Conservation (phyloP, 1,140 invertebrate genomes). For the Ceratitis capitata region DNA sequence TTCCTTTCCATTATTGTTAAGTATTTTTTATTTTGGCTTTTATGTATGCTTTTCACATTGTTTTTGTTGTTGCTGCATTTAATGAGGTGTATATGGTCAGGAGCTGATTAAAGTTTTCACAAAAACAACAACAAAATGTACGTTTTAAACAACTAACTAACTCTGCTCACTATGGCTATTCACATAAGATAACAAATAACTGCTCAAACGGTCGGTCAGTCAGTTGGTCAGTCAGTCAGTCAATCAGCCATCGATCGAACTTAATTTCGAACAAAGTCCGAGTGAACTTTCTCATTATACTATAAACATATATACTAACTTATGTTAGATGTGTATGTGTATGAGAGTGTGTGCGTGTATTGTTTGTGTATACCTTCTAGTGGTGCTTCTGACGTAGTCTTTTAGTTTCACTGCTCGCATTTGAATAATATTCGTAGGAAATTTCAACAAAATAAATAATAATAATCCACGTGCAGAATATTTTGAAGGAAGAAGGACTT, state of each 20-base stretch:
- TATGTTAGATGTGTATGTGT: neutral
- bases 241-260: neutral
- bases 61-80: constrained; percentile 3
- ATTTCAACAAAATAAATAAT: neutral
- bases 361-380: too few species aligned
- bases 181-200: neutral
- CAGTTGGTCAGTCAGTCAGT: neutral
- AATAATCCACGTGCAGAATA: neutral
- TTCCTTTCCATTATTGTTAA: neutral
- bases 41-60: neutral
- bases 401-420: neutral
- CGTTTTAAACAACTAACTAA: too few species aligned
- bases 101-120: constrained; percentile 6
- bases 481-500: too few species aligned
- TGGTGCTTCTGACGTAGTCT: too few species aligned
- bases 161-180: neutral
- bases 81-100: constrained; percentile 15
- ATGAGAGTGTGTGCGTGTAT: too few species aligned
- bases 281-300: neutral
- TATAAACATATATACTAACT: too few species aligned
- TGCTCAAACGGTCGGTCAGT: neutral
- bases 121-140: neutral
- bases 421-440: neutral
- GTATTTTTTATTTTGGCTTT: neutral
- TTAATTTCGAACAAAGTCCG: neutral